Base-by-base conservation (phyloP, 2,888 invertebrate species). In the Sympetrum striolatum region DNA sequence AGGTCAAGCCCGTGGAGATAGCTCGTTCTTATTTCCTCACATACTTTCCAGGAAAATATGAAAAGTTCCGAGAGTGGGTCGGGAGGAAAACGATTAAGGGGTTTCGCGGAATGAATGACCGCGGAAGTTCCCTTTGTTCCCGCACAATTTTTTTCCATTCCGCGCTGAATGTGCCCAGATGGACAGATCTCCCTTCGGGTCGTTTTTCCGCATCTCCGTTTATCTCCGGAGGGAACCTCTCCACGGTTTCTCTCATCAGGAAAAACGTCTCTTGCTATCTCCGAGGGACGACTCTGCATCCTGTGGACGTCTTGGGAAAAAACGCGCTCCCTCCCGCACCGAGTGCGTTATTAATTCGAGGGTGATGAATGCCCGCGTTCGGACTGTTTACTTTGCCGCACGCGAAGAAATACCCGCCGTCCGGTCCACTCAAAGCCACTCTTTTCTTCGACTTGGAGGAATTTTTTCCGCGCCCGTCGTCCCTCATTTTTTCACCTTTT, bases 381-480 rank as follows among this genome's bases (percentile, higher is more conserved):
- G 53, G 82, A 82, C 53, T 82, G 82, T 82, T 82, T 82, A 82
- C 82, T 82, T 58, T 82, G 44, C 35, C 82, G 82, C 82, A 60
- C 22, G 58, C 18, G 58, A 35, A 35, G 35, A 80, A 80, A 37
- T 15, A 80, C 31, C 35, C 31, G n/a, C 15, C n/a, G 48, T 4
- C 12, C 44, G 53, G 14, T 14, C n/a, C 35, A 60, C 35, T 35
- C n/a, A 18, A n/a, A n/a, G 22, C 64, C 64, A 8, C 25, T 64
- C 64, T 64, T 64, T 25, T 64, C 64, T 22, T 64, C 64, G n/a
- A 64, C 64, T 25, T 3, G n/a, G 44, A 44, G 22, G 64, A 82
- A 58, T 82, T 82, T 82, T 58, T 58, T 35, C 82, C 35, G 58
- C 82, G 82, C 6, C 31, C 25, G 35, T 48, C 82, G 82, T 82